Evolutionary conservation across 2,888 invertebrate species (phyloP).

Genomic region (Agrotis exclamationis): DNA sequence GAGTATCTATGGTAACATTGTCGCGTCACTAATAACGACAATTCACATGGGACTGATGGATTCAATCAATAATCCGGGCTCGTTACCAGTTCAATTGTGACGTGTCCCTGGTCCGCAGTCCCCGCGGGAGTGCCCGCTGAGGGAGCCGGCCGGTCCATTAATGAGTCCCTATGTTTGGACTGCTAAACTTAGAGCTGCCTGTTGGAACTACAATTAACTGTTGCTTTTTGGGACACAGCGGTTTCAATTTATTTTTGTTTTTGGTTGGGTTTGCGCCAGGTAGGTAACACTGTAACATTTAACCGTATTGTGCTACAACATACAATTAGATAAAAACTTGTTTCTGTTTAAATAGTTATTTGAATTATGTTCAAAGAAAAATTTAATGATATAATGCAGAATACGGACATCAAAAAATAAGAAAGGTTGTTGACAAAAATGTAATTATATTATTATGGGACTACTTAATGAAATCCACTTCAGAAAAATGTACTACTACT

Average conservation of each 20-base stretch:
- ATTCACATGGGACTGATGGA: slow-evolving; percentile 73
- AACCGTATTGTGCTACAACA: not conserved
- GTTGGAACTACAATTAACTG: slow-evolving; percentile 49
- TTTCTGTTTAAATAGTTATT: not conserved
- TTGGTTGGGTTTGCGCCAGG: not conserved
- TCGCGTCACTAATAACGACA: slow-evolving; percentile 69
- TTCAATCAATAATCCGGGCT: slow-evolving; percentile 81
- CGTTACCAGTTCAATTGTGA: slow-evolving; percentile 80
- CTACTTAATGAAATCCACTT: slow-evolving; percentile 33
- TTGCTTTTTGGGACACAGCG: slow-evolving; percentile 34
- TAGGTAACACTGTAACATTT: not conserved
- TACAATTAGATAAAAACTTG: slow-evolving; percentile 10
- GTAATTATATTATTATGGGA: slow-evolving; percentile 40
- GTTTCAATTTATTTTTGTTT: slow-evolving; percentile 20
- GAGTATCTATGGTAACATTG: slow-evolving; percentile 36
- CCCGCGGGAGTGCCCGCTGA: slow-evolving; percentile 58
- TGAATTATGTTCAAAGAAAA: slow-evolving; percentile 3
- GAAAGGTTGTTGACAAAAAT: slow-evolving; percentile 30
- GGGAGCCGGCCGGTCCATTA: slow-evolving; percentile 52
- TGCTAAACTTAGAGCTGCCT: slow-evolving; percentile 48
- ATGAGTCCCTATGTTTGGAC: slow-evolving; percentile 58
- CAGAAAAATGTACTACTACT: slow-evolving; percentile 51
- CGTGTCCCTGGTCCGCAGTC: slow-evolving; percentile 69
- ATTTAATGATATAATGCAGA: slow-evolving; percentile 9
- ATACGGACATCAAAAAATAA: slow-evolving; percentile 15